Evolutionary conservation across 2,888 invertebrate species (phyloP), one percentile per base, ranked within the genome.

Genomic region (Mimas tiliae): DNA sequence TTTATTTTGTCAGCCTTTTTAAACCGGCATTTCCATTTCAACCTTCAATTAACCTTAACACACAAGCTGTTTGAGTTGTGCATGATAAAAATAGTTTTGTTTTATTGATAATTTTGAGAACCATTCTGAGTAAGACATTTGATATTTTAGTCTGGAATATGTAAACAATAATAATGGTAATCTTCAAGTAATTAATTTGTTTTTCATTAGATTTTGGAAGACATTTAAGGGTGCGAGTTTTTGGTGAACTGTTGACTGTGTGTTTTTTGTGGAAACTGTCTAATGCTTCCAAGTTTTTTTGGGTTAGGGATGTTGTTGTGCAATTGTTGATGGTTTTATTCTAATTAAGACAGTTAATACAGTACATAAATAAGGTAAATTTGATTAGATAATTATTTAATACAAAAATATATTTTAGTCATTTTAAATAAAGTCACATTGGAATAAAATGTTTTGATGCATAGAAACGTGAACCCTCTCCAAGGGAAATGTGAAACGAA

Each of bases 401-500:
- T 48, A 6, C 6, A 7, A 14, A 45, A 14, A 45, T 14, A 45
- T 45, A 14, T 14, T 12, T n/a, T 9, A 14, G 11, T n/a, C 14
- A 2, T 8, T 27, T 6, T 6, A 33, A 34, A 33, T n/a, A 19
- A 52, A 52, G 14, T 21, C 6, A 34, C 14, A n/a, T 53, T 53
- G 33, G 7, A 33, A n/a, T 27, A 6, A 7, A 0, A 34, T n/a
- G 11, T 53, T 53, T 34, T 7, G 53, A 53, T 33, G 42, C 19
- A 38, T 42, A 58, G 42, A 42, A 42, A 38, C 38, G 16, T 11
- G 72, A 72, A 70, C 70, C 72, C 42, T 58, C 42, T 42, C 11
- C 58, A 21, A 58, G 38, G 42, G 42, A 58, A 58, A 58, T 58
- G 58, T 58, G 38, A 65, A 73, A 74, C 73, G 71, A 74, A 76